Percentiles rank a stretch among this genome's conserved stretches.
Evolutionary conservation across 1,140 invertebrate species (phyloP).

Genomic region (Tachypleus tridentatus): DNA sequence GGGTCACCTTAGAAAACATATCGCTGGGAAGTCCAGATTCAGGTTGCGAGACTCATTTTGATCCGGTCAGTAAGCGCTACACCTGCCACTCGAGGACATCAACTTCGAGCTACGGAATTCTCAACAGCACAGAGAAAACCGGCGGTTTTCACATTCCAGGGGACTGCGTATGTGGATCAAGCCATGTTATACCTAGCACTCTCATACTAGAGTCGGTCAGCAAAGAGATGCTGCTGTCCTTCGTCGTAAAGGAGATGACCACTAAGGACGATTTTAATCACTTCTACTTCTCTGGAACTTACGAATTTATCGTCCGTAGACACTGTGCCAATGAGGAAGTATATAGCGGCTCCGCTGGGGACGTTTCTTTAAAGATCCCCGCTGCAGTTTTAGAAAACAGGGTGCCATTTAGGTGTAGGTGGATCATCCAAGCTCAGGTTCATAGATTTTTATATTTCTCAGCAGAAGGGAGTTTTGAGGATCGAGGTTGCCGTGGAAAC

Average conservation of each 20-base stretch:
- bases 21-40: slow-evolving; percentile 3
- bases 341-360: too few relatives aligned
- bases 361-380: too few relatives aligned
- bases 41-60: slow-evolving; percentile 5
- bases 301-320: slow-evolving; percentile 50
- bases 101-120: too few relatives aligned
- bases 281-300: slow-evolving; percentile 65
- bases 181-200: too few relatives aligned
- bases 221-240: too few relatives aligned
- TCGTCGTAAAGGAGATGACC: slow-evolving; percentile 47
- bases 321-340: too few relatives aligned
- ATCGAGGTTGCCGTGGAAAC: slow-evolving; percentile 35
- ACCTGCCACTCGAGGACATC: slow-evolving; percentile 1
- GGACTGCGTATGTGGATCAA: too few relatives aligned
- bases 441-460: slow-evolving; percentile 22
- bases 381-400: not conserved
- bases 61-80: slow-evolving; percentile 14
- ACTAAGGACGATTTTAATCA: slow-evolving; percentile 66
- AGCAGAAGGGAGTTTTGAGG: slow-evolving; percentile 55
- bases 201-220: too few relatives aligned
- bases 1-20: slow-evolving; percentile 9
- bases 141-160: too few relatives aligned
- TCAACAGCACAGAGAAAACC: too few relatives aligned
- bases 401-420: slow-evolving; percentile 18
- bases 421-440: slow-evolving; percentile 20